Evolutionary conservation across 2,113 vertebrate species (phyloP).

Genomic region (Apus apus): DNA sequence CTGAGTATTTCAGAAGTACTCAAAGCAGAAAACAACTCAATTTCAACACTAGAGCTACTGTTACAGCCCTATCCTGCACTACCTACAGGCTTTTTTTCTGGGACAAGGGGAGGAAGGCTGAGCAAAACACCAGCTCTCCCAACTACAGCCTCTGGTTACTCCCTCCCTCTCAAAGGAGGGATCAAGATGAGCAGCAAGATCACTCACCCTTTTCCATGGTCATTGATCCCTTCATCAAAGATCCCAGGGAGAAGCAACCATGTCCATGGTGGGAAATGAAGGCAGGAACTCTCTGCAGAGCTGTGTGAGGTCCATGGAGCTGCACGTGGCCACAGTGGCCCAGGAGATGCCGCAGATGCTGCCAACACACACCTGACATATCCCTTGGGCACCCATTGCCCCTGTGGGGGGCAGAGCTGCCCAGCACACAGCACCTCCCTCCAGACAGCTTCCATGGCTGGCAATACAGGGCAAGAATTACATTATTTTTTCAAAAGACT

Average conservation of each 20-base stretch:
- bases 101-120: background rate
- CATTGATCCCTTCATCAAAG: background rate
- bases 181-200: background rate
- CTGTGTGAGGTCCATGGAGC: accelerated
- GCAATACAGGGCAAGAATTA: background rate
- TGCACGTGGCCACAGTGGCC: accelerated
- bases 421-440: accelerated
- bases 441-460: background rate
- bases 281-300: background rate
- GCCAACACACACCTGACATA: accelerated
- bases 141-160: accelerated
- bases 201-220: background rate
- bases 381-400: background rate
- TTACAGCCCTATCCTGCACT: background rate
- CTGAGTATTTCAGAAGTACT: background rate
- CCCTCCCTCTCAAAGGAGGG: background rate
- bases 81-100: accelerated
- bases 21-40: accelerated
- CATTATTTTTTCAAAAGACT: background rate
- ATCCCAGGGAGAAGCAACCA: background rate
- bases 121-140: background rate
- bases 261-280: accelerated
- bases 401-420: accelerated
- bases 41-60: background rate
- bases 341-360: background rate